Conservation (phyloP, 2,113 vertebrate species). For the Syngnathus scovelli region DNA sequence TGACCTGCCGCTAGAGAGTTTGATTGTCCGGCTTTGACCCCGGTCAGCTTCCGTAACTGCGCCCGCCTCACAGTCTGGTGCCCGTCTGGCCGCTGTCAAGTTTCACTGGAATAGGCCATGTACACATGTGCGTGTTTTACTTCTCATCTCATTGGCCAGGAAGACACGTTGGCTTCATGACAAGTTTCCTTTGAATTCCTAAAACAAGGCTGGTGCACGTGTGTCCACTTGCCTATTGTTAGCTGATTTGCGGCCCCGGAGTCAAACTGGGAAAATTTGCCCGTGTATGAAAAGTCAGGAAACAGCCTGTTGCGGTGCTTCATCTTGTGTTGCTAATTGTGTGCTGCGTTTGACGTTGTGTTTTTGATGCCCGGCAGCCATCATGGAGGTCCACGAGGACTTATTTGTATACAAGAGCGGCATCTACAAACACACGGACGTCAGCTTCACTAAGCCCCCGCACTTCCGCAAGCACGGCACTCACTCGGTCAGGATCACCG, state of each 20-base stretch:
- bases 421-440: slow-evolving; percentile 84
- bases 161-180: slow-evolving; percentile 35
- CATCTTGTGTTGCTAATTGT: too few species aligned
- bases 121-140: slow-evolving; percentile 24
- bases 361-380: slow-evolving; percentile 68
- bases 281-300: slow-evolving; percentile 8
- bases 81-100: slow-evolving; percentile 49
- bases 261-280: background rate
- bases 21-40: slow-evolving; percentile 36
- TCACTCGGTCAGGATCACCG: slow-evolving; percentile 90
- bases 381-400: slow-evolving; percentile 96
- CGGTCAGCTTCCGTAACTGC: slow-evolving; percentile 13
- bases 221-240: background rate
- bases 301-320: slow-evolving; percentile 13
- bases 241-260: background rate
- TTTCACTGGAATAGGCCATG: slow-evolving; percentile 28
- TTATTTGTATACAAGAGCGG: slow-evolving; percentile 91
- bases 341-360: background rate
- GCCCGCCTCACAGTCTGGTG: slow-evolving; percentile 30
- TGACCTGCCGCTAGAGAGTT: slow-evolving; percentile 26
- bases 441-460: slow-evolving; percentile 73
- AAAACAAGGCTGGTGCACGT: slow-evolving; percentile 15
- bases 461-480: slow-evolving; percentile 83
- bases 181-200: slow-evolving; percentile 37
- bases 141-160: slow-evolving; percentile 45